Base-by-base conservation (phyloP, 2,113 vertebrate species). In the Ardeotis arabs region DNA sequence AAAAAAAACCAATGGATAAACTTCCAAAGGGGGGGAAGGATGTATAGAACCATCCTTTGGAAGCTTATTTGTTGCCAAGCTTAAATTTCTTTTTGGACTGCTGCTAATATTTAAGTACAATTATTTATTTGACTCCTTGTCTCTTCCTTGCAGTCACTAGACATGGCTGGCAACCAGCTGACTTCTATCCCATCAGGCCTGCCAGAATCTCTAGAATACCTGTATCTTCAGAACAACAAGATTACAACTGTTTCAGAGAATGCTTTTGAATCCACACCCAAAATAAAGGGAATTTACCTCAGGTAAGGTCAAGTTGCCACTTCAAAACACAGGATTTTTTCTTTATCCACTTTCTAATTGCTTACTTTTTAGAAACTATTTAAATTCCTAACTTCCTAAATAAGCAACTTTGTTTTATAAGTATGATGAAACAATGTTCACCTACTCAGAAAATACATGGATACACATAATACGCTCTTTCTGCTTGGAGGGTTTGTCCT, bases 261-360 rank as follows among this genome's bases (percentile, higher is more conserved):
- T 21, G 98, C 98, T n/a, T 99, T 99, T 64, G 98, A 99, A 94
- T 98, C 98, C 74, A 99, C 99, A 9, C 99, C 99, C 53, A 99
- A 99, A 76, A 99, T 99, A 97, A 99, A 99, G 96, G 99, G 99
- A 47, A 98, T 99, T 98, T 99, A 98, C 95, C 99, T 99, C 93
- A 99, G 99, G 99, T 99, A 97, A 92, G 92, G 44, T 27, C 58
- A 89, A 31, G 5, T 72, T 89, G 69, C 69, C 16, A 22, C 47
- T 87, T 91, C 14, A 72, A 53, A 14, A 52, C 16, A 47, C 7
- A 44, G 45, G n/a, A 10, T 8, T 31, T 82, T 81, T 93, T 27
- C 33, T 69, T 60, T 20, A n/a, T 70, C 35, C n/a, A 19, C 15
- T 73, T 85, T 22, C 10, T 17, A 72, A 64, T 44, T 63, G 14